phyloP scores from a whole-genome alignment of 2,113 vertebrate species.

The Phaethon lepturus region DNA sequence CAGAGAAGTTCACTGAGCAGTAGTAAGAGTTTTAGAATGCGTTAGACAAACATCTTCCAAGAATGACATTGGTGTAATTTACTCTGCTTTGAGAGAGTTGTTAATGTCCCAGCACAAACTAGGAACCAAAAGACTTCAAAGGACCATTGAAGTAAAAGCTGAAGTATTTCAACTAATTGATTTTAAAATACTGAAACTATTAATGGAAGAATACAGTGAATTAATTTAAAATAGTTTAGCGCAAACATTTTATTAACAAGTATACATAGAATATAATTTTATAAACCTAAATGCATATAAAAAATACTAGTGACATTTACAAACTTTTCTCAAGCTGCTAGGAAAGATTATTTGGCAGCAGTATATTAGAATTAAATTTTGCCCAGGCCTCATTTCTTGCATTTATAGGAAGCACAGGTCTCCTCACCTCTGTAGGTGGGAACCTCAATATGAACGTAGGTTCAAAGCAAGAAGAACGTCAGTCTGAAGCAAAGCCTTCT shows the following conservation, averaged over 20 bases:
- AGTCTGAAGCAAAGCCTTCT: neutral
- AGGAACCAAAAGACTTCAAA: constrained; percentile 10
- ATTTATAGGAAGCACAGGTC: neutral
- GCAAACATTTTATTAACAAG: neutral
- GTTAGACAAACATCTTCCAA: constrained; percentile 19
- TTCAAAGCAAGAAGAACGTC: neutral
- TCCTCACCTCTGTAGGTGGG: neutral
- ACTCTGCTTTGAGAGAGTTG: neutral
- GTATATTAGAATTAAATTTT: neutral
- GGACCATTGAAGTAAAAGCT: neutral
- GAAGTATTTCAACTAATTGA: neutral
- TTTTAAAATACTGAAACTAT: neutral
- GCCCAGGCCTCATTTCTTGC: neutral
- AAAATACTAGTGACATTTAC: neutral
- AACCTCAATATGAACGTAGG: neutral
- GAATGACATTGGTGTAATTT: neutral
- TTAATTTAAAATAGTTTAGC: neutral
- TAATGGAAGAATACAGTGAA: neutral
- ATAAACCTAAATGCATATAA: neutral
- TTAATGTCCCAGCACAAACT: neutral
- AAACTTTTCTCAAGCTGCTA: neutral
- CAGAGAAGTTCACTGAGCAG: constrained; percentile 1
- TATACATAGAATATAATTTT: neutral
- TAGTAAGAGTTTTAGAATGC: neutral
- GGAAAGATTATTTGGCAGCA: neutral